A percentile compares a stretch with the other conserved stretches of the same genome.
These are phyloP conservation scores for Spondyliosoma cantharus DNA, from an alignment of 2,797 vertebrate genomes.

Conservation along the genomic window DNA sequence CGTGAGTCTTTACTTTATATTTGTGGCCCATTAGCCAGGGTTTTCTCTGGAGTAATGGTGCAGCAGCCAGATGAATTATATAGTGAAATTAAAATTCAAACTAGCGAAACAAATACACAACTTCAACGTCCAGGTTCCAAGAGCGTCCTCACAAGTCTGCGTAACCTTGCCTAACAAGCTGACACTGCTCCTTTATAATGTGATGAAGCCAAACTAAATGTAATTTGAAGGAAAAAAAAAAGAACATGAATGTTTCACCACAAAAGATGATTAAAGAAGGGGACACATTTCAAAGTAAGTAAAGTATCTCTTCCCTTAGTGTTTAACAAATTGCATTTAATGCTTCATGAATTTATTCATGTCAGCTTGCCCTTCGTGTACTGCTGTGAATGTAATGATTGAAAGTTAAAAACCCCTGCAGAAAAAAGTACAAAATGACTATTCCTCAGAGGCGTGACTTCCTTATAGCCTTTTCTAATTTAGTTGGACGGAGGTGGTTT, in stretches of 20 bases:
- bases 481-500: neutral
- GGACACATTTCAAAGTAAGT: neutral
- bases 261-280: neutral
- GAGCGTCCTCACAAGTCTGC: neutral
- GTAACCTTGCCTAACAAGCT: neutral
- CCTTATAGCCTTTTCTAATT: neutral
- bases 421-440: neutral
- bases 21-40: too few species aligned
- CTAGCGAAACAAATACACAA: too few species aligned
- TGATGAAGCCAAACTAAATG: neutral
- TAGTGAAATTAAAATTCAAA: too few species aligned
- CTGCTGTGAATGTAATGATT: neutral
- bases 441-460: neutral
- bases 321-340: neutral
- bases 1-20: too few species aligned
- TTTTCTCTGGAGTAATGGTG: too few species aligned
- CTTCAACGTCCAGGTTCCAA: neutral
- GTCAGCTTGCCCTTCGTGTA: neutral
- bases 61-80: too few species aligned
- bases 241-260: neutral
- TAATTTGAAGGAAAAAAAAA: neutral
- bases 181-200: neutral
- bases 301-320: neutral
- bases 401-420: neutral
- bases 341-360: neutral